Percentiles rank a stretch among this genome's conserved stretches.
phyloP scores from a whole-genome alignment of 1,140 invertebrate species.

The Probaryconus sp. region DNA sequence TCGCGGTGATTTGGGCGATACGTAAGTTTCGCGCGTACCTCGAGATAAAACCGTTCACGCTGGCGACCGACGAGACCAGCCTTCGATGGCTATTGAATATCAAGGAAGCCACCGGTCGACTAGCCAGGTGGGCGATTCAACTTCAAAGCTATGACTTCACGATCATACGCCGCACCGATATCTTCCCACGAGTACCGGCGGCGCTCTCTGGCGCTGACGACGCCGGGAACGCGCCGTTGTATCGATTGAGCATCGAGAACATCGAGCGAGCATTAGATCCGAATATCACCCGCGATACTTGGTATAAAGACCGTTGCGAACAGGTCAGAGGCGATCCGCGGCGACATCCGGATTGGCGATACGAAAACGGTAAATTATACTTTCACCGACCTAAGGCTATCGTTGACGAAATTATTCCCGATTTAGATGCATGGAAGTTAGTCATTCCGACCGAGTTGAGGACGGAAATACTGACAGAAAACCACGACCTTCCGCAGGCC shows the following conservation, averaged over 20 bases:
- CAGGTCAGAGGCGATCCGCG: not conserved
- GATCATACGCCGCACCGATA: constrained; percentile 71
- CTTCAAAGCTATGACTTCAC: constrained; percentile 73
- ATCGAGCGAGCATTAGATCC: not conserved
- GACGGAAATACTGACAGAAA: constrained; percentile 2
- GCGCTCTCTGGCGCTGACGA: constrained; percentile 61
- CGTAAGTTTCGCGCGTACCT: too few relatives aligned
- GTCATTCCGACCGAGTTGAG: constrained; percentile 3
- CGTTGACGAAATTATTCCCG: constrained; percentile 4
- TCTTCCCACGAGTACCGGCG: constrained; percentile 66
- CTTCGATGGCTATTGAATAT: not conserved
- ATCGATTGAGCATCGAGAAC: too few relatives aligned
- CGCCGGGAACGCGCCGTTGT: not conserved
- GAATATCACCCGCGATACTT: not conserved
- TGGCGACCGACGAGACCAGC: not conserved
- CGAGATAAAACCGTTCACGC: too few relatives aligned
- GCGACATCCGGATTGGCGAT: constrained; percentile 15
- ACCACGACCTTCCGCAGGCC: constrained; percentile 28
- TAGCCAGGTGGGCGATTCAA: constrained; percentile 73
- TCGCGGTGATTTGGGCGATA: too few relatives aligned
- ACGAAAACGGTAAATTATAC: constrained; percentile 10
- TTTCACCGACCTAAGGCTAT: constrained; percentile 2
- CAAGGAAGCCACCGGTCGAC: constrained; percentile 48
- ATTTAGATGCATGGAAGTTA: constrained; percentile 30
- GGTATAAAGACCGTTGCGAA: not conserved